phyloP scores from a whole-genome alignment of 2,797 vertebrate genomes.

The Hyperoplus immaculatus region DNA sequence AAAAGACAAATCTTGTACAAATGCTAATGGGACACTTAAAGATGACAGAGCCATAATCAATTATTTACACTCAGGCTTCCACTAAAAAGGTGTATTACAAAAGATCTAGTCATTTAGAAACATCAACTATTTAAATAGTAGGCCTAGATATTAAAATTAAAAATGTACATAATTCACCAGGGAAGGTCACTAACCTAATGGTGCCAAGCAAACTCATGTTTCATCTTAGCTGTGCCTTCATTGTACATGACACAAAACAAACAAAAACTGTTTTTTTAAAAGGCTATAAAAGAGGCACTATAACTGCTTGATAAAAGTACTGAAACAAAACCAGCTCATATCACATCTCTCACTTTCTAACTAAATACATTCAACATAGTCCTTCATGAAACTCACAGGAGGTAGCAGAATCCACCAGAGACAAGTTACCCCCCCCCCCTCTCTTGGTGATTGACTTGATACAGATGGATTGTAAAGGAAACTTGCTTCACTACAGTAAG shows the following conservation, averaged over 20 bases:
- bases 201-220: not conserved
- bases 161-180: slow-evolving; percentile 39
- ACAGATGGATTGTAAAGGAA: not conserved
- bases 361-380: slow-evolving; percentile 23
- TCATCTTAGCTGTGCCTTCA: not conserved
- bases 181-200: not conserved
- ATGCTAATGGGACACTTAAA: not conserved
- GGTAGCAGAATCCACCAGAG: slow-evolving; percentile 13
- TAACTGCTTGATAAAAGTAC: slow-evolving; percentile 6
- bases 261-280: too few species aligned
- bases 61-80: not conserved
- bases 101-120: too few species aligned
- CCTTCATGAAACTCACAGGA: slow-evolving; percentile 17
- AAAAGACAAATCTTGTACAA: not conserved
- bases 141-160: not conserved
- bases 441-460: slow-evolving; percentile 1
- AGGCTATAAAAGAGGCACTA: slow-evolving; percentile 10
- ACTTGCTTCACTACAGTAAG: not conserved
- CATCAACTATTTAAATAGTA: not conserved
- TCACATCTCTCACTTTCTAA: slow-evolving; percentile 15
- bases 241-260: not conserved
- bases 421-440: slow-evolving; percentile 1
- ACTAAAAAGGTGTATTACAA: too few species aligned
- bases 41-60: not conserved
- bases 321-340: slow-evolving; percentile 14